phyloP scores from a whole-genome alignment of 2,888 invertebrate genomes.

The Hololepta plana region DNA sequence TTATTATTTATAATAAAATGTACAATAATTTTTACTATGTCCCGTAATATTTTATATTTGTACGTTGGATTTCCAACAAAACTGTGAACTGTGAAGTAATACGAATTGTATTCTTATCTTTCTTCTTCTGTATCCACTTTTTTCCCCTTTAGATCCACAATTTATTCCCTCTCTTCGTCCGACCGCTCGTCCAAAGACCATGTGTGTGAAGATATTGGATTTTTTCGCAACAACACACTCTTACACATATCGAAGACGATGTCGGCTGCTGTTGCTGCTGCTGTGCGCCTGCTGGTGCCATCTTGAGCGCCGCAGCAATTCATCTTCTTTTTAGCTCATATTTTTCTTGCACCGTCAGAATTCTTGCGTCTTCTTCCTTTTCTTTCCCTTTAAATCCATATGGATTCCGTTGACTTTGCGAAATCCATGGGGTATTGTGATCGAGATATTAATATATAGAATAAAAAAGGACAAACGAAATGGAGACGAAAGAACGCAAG shows the following conservation, averaged over 20 bases:
- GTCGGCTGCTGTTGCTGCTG: constrained; percentile 14
- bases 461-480: no score
- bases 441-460: constrained; percentile 8
- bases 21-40: constrained; percentile 13
- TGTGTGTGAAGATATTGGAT: constrained; percentile 23
- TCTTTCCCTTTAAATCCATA: no score
- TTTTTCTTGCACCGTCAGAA: constrained; percentile 19
- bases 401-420: constrained; percentile 10
- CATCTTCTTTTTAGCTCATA: constrained; percentile 23
- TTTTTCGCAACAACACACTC: constrained; percentile 12
- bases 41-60: no score
- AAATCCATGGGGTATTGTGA: constrained; percentile 7
- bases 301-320: constrained; percentile 23
- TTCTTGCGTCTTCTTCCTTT: no score
- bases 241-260: constrained; percentile 1
- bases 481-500: no score
- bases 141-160: constrained; percentile 18
- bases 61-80: no score
- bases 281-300: constrained; percentile 20
- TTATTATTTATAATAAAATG: constrained; percentile 11
- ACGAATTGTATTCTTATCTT: constrained; percentile 24
- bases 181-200: no score
- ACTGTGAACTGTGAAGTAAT: constrained; percentile 24
- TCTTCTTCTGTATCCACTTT: constrained; percentile 13
- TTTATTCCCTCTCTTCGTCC: no score